Percentiles rank a stretch among this genome's conserved stretches.
phyloP scores from a whole-genome alignment of 2,797 vertebrate genomes.

The Tolypeutes matacus region DNA sequence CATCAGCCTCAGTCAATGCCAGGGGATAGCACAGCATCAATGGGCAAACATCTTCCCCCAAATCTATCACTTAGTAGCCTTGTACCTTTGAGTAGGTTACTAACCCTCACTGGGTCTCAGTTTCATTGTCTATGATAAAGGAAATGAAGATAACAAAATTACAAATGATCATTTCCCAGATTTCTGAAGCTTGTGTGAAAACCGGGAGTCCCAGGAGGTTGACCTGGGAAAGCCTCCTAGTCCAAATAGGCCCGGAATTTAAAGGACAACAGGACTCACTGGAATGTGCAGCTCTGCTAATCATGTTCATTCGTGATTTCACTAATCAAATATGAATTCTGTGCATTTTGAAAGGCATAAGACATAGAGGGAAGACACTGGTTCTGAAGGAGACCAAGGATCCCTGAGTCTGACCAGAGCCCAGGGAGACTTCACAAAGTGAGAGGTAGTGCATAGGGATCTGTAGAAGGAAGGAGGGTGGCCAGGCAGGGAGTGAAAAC shows the following conservation, averaged over 20 bases:
- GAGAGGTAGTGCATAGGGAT: neutral
- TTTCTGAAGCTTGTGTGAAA: neutral
- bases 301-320: too few relatives aligned
- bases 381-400: neutral
- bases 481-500: neutral
- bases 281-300: neutral
- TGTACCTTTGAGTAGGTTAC: neutral
- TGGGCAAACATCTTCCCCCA: neutral
- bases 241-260: neutral
- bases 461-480: neutral
- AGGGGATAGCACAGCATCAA: neutral
- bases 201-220: neutral
- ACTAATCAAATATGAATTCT: too few relatives aligned
- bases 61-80: neutral
- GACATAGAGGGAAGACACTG: neutral
- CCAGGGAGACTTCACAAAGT: too few relatives aligned
- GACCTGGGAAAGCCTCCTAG: neutral
- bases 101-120: neutral
- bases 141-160: neutral
- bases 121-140: neutral
- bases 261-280: neutral
- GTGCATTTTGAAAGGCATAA: neutral
- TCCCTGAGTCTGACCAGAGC: neutral
- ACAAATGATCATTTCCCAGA: neutral
- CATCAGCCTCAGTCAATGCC: neutral